Percentiles rank a stretch among this genome's conserved stretches.
phyloP scores from a whole-genome alignment of 2,888 invertebrate species.

The Platycnemis pennipes region DNA sequence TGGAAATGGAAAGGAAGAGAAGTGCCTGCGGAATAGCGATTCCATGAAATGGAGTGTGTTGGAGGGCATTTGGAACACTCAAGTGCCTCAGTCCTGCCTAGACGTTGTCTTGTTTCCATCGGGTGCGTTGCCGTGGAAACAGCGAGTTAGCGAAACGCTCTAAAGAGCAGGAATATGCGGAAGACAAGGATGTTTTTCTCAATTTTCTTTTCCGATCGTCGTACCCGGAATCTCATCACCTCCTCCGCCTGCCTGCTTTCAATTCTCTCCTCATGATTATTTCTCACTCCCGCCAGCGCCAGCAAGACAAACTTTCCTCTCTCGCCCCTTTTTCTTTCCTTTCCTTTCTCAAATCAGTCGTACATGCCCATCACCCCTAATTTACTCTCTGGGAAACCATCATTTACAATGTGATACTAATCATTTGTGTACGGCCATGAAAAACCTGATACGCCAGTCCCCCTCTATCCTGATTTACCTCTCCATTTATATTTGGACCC shows the following conservation, averaged over 20 bases:
- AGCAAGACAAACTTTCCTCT: not conserved
- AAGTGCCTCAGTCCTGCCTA: not conserved
- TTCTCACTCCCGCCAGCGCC: too few species aligned
- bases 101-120: not conserved
- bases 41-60: too few species aligned
- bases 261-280: not conserved
- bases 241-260: not conserved
- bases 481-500: too few species aligned
- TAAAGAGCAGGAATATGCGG: not conserved
- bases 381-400: too few species aligned
- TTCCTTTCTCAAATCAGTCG: too few species aligned
- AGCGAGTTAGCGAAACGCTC: not conserved
- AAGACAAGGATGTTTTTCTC: not conserved
- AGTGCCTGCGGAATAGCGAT: too few species aligned
- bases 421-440: too few species aligned
- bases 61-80: too few species aligned
- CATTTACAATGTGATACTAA: too few species aligned
- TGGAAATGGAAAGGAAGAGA: not conserved
- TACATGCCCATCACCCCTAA: too few species aligned
- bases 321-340: not conserved
- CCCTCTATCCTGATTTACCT: too few species aligned
- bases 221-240: not conserved
- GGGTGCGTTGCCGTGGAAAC: not conserved
- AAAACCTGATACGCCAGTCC: too few species aligned
- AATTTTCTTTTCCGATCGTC: not conserved